phyloP scores from a whole-genome alignment of 2,113 vertebrate species.

The Leucopsar rothschildi region DNA sequence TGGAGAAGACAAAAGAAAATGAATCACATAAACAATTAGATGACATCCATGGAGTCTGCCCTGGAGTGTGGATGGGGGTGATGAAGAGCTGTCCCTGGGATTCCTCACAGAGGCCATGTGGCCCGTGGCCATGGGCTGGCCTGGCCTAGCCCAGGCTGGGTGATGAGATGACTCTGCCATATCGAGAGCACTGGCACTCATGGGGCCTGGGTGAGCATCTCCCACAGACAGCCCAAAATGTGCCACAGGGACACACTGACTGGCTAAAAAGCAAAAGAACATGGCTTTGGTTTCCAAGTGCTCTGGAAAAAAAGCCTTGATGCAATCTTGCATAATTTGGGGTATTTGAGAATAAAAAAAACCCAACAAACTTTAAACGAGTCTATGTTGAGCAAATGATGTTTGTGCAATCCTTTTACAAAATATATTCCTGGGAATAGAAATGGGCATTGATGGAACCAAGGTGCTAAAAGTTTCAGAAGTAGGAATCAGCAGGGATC shows the following conservation, averaged over 20 bases:
- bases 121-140: neutral
- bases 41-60: neutral
- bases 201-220: neutral
- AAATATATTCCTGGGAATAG: neutral
- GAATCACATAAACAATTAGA: neutral
- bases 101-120: neutral
- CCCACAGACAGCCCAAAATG: neutral
- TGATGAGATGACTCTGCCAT: neutral
- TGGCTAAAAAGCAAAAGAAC: neutral
- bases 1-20: neutral
- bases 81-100: neutral
- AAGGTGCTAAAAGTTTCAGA: neutral
- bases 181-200: accelerated
- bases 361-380: neutral
- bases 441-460: neutral
- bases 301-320: neutral
- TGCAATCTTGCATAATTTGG: neutral
- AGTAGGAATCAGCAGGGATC: neutral
- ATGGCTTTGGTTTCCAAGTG: accelerated
- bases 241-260: neutral
- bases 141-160: neutral
- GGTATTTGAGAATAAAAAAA: neutral
- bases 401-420: neutral
- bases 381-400: neutral
- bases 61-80: neutral